These are phyloP conservation scores for Pristionchus arcanus DNA, from an alignment of 2,888 invertebrate species.

Conservation along the genomic window DNA sequence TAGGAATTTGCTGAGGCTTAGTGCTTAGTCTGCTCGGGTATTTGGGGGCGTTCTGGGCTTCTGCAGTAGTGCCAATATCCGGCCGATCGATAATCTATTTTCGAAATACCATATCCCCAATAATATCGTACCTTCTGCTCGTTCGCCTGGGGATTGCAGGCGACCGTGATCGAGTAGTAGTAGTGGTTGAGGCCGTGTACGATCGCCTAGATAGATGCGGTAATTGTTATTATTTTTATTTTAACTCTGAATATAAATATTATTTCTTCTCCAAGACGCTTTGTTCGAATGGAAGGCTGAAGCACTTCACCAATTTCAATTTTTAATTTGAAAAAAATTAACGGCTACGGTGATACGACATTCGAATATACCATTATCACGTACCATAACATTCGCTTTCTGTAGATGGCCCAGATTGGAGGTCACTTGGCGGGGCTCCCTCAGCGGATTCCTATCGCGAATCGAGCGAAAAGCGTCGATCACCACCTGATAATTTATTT, in stretches of 20 bases:
- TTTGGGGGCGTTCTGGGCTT: too few relatives aligned
- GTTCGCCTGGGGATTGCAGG: conserved; percentile 97
- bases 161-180: conserved; percentile 99
- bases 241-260: background rate
- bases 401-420: too few relatives aligned
- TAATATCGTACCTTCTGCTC: conserved; percentile 88
- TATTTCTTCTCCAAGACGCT: background rate
- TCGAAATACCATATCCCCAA: background rate
- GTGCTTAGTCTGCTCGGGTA: too few relatives aligned
- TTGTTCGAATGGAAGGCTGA: too few relatives aligned
- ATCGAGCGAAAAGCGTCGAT: conserved; percentile 99
- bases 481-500: conserved; percentile 87
- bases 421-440: conserved; percentile 88
- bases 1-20: too few relatives aligned
- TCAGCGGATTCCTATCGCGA: conserved; percentile 99
- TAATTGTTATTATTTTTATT: background rate
- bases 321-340: too few relatives aligned
- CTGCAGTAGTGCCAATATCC: too few relatives aligned
- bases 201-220: conserved; percentile 84
- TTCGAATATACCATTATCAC: too few relatives aligned
- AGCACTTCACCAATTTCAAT: too few relatives aligned
- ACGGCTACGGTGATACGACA: too few relatives aligned
- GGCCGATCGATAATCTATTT: background rate
- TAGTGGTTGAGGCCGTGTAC: conserved; percentile 99
- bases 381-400: too few relatives aligned